phyloP scores from a whole-genome alignment of 1,140 invertebrate species.

The Drosophila kanapiae region DNA sequence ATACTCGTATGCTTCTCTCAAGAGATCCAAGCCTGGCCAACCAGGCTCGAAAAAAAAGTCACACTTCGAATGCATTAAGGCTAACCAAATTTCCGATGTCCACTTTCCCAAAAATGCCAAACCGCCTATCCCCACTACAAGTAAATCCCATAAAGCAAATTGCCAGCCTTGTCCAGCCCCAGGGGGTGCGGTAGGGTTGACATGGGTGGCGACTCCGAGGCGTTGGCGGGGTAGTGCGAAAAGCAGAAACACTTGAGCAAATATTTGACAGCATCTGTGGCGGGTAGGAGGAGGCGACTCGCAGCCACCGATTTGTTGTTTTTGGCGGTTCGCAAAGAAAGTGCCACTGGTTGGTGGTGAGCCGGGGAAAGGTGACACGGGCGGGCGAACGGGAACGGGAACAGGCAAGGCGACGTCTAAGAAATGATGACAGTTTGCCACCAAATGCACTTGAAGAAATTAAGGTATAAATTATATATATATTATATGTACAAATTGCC shows the following conservation, averaged over 20 bases:
- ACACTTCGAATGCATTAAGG: slow-evolving; percentile 64
- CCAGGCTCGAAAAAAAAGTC: slow-evolving; percentile 29
- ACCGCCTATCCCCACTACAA: slow-evolving; percentile 59
- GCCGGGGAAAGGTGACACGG: slow-evolving; percentile 1
- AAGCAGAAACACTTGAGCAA: slow-evolving; percentile 61
- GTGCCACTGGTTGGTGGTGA: slow-evolving; percentile 38
- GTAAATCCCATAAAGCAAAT: slow-evolving; percentile 75
- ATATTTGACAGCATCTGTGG: slow-evolving; percentile 63
- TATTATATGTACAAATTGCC: neutral
- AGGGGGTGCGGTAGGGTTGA: slow-evolving; percentile 11
- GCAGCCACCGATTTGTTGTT: slow-evolving; percentile 41
- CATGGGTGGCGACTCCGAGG: slow-evolving; percentile 25
- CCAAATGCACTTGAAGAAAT: slow-evolving; percentile 14
- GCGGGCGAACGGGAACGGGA: neutral
- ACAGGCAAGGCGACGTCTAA: neutral
- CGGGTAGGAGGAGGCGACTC: slow-evolving; percentile 21
- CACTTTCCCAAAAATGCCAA: slow-evolving; percentile 68
- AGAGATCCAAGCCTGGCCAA: slow-evolving; percentile 17
- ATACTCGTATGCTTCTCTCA: slow-evolving; percentile 5
- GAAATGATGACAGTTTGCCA: slow-evolving; percentile 34
- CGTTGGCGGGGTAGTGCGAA: slow-evolving; percentile 35
- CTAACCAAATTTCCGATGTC: slow-evolving; percentile 57
- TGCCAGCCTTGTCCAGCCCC: slow-evolving; percentile 46
- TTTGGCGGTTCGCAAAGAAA: slow-evolving; percentile 58
- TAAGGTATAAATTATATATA: neutral